phyloP scores from a whole-genome alignment of 2,888 invertebrate genomes.

The Drosophila aldrichi region DNA sequence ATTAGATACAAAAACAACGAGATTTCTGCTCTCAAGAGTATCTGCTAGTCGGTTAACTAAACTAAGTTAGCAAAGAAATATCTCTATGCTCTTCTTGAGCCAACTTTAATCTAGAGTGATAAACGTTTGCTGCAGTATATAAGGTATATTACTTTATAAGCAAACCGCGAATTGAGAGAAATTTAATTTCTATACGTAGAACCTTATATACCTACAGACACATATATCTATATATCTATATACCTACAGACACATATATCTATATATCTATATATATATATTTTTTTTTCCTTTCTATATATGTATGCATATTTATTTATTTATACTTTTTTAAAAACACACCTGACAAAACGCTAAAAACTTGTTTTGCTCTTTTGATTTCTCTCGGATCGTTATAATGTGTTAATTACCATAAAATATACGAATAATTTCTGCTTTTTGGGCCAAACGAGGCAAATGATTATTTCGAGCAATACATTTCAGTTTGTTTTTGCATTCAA shows the following conservation, averaged over 20 bases:
- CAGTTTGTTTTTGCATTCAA: background rate
- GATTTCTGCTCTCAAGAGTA: background rate
- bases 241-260: background rate
- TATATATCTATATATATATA: too few relatives aligned
- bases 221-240: too few relatives aligned
- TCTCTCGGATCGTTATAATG: conserved; percentile 10
- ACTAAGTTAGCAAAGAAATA: background rate
- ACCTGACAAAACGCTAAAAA: conserved; percentile 1
- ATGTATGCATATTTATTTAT: background rate
- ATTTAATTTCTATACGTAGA: background rate
- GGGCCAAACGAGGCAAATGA: background rate
- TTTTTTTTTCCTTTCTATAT: too few relatives aligned
- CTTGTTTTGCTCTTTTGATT: conserved; percentile 10
- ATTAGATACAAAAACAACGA: background rate
- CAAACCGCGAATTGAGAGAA: background rate
- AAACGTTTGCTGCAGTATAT: background rate
- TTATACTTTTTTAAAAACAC: background rate
- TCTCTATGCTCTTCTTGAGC: background rate
- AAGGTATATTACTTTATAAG: too few relatives aligned
- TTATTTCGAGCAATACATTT: background rate
- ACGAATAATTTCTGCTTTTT: background rate
- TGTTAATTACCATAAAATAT: conserved; percentile 24
- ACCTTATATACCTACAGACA: background rate
- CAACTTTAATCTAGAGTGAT: background rate
- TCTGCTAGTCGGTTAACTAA: background rate